Evolutionary conservation across 2,888 invertebrate species (phyloP), one percentile per base, ranked within the genome.

Genomic region (Yponomeuta malinellus): DNA sequence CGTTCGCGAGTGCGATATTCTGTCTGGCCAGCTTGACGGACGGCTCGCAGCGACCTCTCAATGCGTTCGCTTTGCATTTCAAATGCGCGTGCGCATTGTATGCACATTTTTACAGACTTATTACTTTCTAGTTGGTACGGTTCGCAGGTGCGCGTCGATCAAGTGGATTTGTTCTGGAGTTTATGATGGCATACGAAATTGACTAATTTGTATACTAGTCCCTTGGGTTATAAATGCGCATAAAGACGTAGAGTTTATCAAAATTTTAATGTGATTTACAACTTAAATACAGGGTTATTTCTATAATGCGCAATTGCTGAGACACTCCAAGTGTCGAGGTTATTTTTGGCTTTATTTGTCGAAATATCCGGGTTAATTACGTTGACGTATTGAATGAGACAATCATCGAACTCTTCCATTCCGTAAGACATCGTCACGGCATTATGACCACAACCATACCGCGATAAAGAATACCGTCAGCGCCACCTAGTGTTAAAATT

Each of bases 31-130:
- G 65, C 29, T 15, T 59, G 65, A 65, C 65, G 65, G 33, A 10
- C 31, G 73, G 15, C 15, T 12, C 52, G 12, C 52, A 15, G 12
- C 52, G 52, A 59, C 52, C 52, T 59, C 52, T 59, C 52, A 59
- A 15, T 59, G 52, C 52, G 15, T 59, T 59, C 83, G 77, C 82
- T 90, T 90, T 90, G 90, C 90, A 90, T 91, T 90, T 89, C 90
- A 90, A 90, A 90, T 91, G 79, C 81, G 87, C 89, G 23, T 37
- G 33, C 75, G 87, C 89, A 91, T 92, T 92, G 92, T 91, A 91
- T 91, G 90, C 91, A 91, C 91, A 91, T 91, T 90, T 91, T 90
- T 90, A 89, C 89, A 83, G 87, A 89, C 88, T 89, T 90, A 90
- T 88, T 90, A 89, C 90, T 87, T 79, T 85, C 85, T 82, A 83